Evolutionary conservation across 2,888 invertebrate genomes (phyloP).

Genomic region (Erebia palarica): DNA sequence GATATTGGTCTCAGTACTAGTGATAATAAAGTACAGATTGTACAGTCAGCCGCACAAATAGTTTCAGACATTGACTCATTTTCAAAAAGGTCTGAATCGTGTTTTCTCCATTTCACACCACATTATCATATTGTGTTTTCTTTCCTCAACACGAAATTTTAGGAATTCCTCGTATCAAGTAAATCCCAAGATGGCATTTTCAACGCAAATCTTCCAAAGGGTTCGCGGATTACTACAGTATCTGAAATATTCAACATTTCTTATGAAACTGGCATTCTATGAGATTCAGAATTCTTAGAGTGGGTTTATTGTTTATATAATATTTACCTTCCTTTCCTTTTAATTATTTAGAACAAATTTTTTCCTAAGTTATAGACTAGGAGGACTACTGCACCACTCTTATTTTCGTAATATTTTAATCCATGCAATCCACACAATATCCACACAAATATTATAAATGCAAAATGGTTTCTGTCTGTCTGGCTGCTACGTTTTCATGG

Average conservation of each 20-base stretch:
- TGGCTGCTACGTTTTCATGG: no score
- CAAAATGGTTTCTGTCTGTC: no score
- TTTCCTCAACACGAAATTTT: not conserved
- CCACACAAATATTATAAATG: no score
- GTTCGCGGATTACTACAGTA: conserved; percentile 2
- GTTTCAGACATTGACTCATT: not conserved
- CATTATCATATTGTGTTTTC: no score
- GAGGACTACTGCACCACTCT: no score
- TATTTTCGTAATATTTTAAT: no score
- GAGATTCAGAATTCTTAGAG: conserved; percentile 3
- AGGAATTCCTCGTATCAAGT: conserved; percentile 5
- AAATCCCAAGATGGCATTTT: conserved; percentile 3
- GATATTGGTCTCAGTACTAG: no score
- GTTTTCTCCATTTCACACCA: not conserved
- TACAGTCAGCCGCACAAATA: no score
- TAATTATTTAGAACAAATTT: not conserved
- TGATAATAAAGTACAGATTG: no score
- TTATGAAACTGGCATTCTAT: conserved; percentile 4
- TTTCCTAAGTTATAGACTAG: not conserved
- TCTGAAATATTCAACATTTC: conserved; percentile 6
- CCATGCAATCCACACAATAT: no score
- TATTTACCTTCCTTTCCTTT: no score
- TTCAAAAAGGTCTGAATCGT: not conserved
- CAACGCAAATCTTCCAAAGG: conserved; percentile 12
- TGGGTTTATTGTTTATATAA: not conserved